Evolutionary conservation across 30 jellyfish, hydroid and myxozoan species (phyloP).

Genomic region (Mastigias papua): DNA sequence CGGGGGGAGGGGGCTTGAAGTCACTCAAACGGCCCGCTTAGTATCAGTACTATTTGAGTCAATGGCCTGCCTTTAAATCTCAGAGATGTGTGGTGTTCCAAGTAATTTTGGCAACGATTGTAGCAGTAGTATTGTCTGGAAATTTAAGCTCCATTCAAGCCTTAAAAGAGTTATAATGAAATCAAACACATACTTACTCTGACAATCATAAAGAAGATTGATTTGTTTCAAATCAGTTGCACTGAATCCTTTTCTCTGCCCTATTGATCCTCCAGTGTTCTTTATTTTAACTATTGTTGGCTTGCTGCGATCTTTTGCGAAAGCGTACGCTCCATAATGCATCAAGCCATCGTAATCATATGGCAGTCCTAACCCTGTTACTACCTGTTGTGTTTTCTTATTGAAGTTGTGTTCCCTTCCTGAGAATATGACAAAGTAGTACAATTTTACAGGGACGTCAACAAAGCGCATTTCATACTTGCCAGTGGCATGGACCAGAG

Average conservation of each 20-base stretch:
- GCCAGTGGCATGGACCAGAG: background rate
- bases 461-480: background rate
- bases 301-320: constrained; percentile 35
- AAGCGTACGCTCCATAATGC: constrained; percentile 78
- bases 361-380: constrained; percentile 58
- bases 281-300: constrained; percentile 31
- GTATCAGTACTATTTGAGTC: too few relatives aligned
- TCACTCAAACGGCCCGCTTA: too few relatives aligned
- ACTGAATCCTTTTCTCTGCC: constrained; percentile 71
- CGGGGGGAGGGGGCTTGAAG: too few relatives aligned
- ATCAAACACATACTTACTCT: constrained; percentile 33
- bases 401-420: constrained; percentile 40
- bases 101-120: too few relatives aligned
- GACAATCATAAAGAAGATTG: constrained; percentile 56
- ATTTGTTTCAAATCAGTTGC: constrained; percentile 56
- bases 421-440: background rate
- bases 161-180: background rate
- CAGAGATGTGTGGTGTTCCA: too few relatives aligned
- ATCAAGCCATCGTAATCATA: constrained; percentile 76
- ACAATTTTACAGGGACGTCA: background rate
- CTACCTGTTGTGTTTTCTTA: background rate
- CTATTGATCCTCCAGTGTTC: constrained; percentile 47
- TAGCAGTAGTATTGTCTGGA: background rate
- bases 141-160: background rate
- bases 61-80: too few relatives aligned